Conservation (phyloP, 2,113 vertebrate species). For the Lepus europaeus region DNA sequence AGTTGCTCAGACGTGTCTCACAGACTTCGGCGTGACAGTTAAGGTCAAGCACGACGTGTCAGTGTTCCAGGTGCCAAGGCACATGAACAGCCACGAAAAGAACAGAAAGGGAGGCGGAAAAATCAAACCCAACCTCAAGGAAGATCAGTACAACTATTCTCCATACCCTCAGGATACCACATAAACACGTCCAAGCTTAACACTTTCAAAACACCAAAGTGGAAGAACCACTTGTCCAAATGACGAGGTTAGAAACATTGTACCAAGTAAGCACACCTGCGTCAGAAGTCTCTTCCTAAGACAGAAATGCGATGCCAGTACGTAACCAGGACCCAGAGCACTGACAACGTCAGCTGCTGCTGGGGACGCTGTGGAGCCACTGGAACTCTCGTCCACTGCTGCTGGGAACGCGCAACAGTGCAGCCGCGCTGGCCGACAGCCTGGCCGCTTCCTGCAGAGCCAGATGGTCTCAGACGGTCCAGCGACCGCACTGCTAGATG, state of each 20-base stretch:
- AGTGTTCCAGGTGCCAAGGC: slow-evolving; percentile 71
- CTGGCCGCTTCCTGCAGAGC: neutral
- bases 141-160: slow-evolving; percentile 81
- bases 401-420: neutral
- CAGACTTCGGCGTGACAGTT: slow-evolving; percentile 49
- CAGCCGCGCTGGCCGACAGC: neutral
- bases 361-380: neutral
- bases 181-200: slow-evolving; percentile 79
- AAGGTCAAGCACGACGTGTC: neutral
- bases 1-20: slow-evolving; percentile 81
- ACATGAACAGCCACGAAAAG: slow-evolving; percentile 77
- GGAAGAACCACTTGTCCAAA: neutral
- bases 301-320: neutral
- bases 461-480: neutral
- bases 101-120: neutral
- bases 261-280: neutral
- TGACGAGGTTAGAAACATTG: neutral
- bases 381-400: fast-evolving
- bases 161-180: slow-evolving; percentile 79
- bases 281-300: neutral
- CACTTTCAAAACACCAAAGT: neutral
- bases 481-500: neutral
- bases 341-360: neutral
- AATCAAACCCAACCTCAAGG: slow-evolving; percentile 65
- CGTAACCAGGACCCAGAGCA: neutral